Conservation (phyloP, 2,888 invertebrate genomes). For the Strigamia maritima region DNA sequence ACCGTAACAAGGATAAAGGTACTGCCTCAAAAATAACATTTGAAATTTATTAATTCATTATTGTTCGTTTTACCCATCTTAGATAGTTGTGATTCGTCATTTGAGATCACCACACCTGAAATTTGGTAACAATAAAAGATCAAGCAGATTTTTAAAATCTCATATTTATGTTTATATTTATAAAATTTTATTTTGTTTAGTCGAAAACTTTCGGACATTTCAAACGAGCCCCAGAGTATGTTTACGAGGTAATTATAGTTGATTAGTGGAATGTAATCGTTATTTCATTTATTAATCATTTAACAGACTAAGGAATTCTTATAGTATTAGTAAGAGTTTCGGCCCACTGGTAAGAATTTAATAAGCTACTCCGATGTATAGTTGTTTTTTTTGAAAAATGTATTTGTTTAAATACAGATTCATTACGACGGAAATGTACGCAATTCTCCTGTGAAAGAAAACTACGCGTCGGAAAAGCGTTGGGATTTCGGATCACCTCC, state of each 20-base stretch:
- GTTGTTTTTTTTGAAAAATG: too few relatives aligned
- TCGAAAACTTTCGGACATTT: not conserved
- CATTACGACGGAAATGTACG: not conserved
- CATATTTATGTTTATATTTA: too few relatives aligned
- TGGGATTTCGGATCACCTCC: not conserved
- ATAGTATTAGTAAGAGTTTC: not conserved
- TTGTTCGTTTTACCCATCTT: not conserved
- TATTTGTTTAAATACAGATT: not conserved
- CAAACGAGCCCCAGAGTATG: not conserved
- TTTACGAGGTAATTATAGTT: not conserved
- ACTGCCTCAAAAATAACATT: not conserved
- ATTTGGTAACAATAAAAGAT: too few relatives aligned
- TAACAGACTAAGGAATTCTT: not conserved
- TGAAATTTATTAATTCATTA: not conserved
- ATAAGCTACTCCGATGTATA: too few relatives aligned
- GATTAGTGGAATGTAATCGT: not conserved
- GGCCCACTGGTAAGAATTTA: not conserved
- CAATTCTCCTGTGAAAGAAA: not conserved
- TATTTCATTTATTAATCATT: not conserved
- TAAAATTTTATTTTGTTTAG: not conserved
- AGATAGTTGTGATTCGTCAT: not conserved
- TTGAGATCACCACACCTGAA: not conserved
- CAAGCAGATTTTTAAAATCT: too few relatives aligned
- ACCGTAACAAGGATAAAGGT: not conserved
- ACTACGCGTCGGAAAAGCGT: not conserved